Percentiles rank a stretch among this genome's conserved stretches.
Conservation (phyloP, 1,140 invertebrate species). For the Hermetia illucens region DNA sequence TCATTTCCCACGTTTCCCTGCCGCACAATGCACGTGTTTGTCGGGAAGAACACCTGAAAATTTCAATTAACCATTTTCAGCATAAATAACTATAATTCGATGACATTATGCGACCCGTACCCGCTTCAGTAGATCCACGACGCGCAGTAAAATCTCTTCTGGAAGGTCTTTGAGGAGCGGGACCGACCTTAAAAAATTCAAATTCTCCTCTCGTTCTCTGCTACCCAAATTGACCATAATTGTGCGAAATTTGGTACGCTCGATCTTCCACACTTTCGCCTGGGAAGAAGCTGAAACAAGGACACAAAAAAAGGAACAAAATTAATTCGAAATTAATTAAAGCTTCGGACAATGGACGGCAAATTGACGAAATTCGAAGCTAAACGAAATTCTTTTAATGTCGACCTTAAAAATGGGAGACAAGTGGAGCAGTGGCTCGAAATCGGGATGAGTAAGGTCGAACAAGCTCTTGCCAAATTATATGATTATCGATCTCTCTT, state of each 20-base stretch:
- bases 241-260: conserved; percentile 71
- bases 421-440: no score
- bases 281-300: conserved; percentile 52
- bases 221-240: conserved; percentile 75
- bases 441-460: no score
- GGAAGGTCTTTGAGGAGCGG: conserved; percentile 68
- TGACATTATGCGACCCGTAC: conserved; percentile 33
- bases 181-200: conserved; percentile 73
- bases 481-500: no score
- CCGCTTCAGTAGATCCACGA: conserved; percentile 79
- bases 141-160: conserved; percentile 67
- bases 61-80: neutral
- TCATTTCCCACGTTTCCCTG: conserved; percentile 90
- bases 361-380: no score
- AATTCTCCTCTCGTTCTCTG: conserved; percentile 63
- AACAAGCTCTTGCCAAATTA: no score
- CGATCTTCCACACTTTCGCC: conserved; percentile 77
- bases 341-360: no score
- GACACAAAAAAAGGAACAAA: neutral
- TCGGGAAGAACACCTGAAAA: conserved; percentile 65
- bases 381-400: no score
- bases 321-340: conserved; percentile 4
- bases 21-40: conserved; percentile 74
- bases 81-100: neutral
- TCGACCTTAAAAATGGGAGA: no score